Percentiles rank a stretch among this genome's conserved stretches.
Conservation (phyloP, 2,888 invertebrate species). For the Euzophera pinguis region DNA sequence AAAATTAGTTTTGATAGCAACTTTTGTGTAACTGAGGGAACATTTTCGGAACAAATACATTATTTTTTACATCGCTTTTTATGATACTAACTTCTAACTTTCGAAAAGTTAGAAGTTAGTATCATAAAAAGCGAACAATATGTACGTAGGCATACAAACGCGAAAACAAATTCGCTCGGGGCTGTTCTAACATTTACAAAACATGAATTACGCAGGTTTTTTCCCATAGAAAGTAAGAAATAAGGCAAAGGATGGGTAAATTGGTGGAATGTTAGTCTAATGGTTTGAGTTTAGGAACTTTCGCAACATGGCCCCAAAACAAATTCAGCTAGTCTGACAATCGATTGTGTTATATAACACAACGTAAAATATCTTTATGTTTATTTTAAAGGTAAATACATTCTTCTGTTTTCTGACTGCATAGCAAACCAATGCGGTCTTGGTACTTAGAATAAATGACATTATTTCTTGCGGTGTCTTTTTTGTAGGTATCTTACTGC, state of each 20-base stretch:
- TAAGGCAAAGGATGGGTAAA: conserved; percentile 1
- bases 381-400: too few relatives aligned
- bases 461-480: too few relatives aligned
- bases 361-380: too few relatives aligned
- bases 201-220: conserved; percentile 9
- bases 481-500: too few relatives aligned
- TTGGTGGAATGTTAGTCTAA: background rate
- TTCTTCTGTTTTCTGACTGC: too few relatives aligned
- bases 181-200: conserved; percentile 9
- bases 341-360: too few relatives aligned
- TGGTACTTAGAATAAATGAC: too few relatives aligned
- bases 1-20: background rate
- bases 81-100: too few relatives aligned
- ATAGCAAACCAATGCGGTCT: too few relatives aligned
- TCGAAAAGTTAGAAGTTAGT: background rate
- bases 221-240: conserved; percentile 3
- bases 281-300: conserved; percentile 9
- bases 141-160: conserved; percentile 6
- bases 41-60: background rate
- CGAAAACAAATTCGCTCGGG: conserved; percentile 2
- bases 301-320: background rate
- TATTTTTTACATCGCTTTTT: background rate
- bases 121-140: conserved; percentile 11
- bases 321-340: background rate
- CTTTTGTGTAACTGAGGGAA: background rate